phyloP scores from a whole-genome alignment of 1,140 invertebrate species.

The Drosophila navojoa region DNA sequence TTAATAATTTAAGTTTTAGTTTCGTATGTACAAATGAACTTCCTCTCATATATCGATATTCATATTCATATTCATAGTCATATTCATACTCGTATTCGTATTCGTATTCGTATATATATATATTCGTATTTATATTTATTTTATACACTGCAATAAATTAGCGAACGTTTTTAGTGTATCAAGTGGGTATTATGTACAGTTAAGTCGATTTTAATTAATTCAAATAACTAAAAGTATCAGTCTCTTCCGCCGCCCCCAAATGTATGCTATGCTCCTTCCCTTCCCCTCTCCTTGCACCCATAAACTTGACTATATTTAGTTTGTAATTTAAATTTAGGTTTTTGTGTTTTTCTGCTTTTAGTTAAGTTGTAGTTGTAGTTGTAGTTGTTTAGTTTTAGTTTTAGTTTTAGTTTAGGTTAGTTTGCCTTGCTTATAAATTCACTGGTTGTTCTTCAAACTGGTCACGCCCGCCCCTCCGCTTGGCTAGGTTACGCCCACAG shows the following conservation, averaged over 20 bases:
- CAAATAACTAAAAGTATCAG: slow-evolving; percentile 76
- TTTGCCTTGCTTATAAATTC: slow-evolving; percentile 67
- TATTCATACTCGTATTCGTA: not conserved
- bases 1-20: slow-evolving; percentile 64
- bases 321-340: slow-evolving; percentile 20
- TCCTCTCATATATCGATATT: not conserved
- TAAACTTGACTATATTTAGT: slow-evolving; percentile 8
- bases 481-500: slow-evolving; percentile 69
- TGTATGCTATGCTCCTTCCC: slow-evolving; percentile 37
- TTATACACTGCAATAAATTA: slow-evolving; percentile 46
- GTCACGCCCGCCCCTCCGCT: slow-evolving; percentile 3
- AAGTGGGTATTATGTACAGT: slow-evolving; percentile 48
- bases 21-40: slow-evolving; percentile 31
- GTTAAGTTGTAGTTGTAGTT: slow-evolving; percentile 7
- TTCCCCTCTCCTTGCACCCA: not conserved
- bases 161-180: slow-evolving; percentile 33
- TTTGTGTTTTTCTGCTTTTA: slow-evolving; percentile 29
- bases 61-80: not conserved
- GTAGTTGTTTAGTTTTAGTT: slow-evolving; percentile 21
- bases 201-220: slow-evolving; percentile 44
- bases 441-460: slow-evolving; percentile 69
- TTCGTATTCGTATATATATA: not conserved
- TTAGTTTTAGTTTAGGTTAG: slow-evolving; percentile 39
- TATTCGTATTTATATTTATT: slow-evolving; percentile 21
- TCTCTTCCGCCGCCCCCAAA: slow-evolving; percentile 61